Evolutionary conservation across 2,888 invertebrate species (phyloP), one percentile per base, ranked within the genome.

Genomic region (Coecobrya sp.): DNA sequence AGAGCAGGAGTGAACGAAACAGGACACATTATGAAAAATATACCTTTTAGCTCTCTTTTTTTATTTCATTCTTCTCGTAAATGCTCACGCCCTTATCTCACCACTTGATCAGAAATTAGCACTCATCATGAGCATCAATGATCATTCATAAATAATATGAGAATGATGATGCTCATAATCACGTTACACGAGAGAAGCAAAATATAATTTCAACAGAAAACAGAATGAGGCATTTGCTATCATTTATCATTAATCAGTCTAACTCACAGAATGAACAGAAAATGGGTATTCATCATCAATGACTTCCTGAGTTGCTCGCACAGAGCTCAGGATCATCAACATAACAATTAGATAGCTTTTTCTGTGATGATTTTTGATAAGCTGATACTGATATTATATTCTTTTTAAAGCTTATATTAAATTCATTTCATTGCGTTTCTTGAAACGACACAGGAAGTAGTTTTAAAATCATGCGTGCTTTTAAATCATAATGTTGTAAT

Each of bases 71-170:
- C 27, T 19, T 36, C n/a, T 36, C 22, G 19, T 65, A 65, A 73
- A 86, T 65, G 81, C 86, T 91, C 91, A 91, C 91, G 91, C 91
- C 91, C 49, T 91, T 91, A 91, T 91, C 91, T 91, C 91, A 91
- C 81, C 91, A 91, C 91, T 91, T 91, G 91, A 91, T 91, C 91
- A 86, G 86, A 86, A 91, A 91, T 91, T 91, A 91, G 91, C 79
- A 52, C 68, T 86, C 91, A 81, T 91, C 81, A 86, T 68, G 42
- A 68, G 52, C 55, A 55, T 81, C 81, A 84, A 84, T 84, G 62
- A 84, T 62, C 84, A 62, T 62, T 62, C 84, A 84, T 84, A 59
- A 84, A 84, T 62, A n/a, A 13, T 70, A 73, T 45, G 8, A 65
- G 65, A 42, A 27, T 52, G 55, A 52, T 81, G 25, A 76, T 49